Percentiles rank a stretch among this genome's conserved stretches.
phyloP scores from a whole-genome alignment of 1,140 invertebrate species.

The Papilio polytes region DNA sequence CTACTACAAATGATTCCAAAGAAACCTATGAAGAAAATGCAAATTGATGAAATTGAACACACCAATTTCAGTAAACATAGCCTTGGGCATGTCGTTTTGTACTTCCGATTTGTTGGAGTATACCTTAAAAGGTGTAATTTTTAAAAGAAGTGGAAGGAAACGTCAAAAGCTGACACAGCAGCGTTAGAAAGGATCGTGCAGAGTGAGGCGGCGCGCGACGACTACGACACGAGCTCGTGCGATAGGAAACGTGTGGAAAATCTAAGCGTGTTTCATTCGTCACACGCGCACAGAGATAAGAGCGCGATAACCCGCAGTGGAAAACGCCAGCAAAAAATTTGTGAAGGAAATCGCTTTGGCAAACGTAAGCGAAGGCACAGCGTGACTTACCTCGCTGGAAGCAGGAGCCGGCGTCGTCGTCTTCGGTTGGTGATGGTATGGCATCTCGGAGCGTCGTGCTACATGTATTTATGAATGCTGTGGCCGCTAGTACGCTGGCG shows the following conservation, averaged over 20 bases:
- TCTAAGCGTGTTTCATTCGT: slow-evolving; percentile 41
- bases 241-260: slow-evolving; percentile 28
- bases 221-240: background rate
- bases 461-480: slow-evolving; percentile 67
- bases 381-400: slow-evolving; percentile 64
- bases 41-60: background rate
- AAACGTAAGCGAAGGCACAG: slow-evolving; percentile 56
- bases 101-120: background rate
- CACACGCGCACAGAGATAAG: slow-evolving; percentile 51
- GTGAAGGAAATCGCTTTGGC: slow-evolving; percentile 54
- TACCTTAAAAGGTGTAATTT: background rate
- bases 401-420: slow-evolving; percentile 44
- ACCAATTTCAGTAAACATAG: background rate
- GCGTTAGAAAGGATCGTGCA: background rate
- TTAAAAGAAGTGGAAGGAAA: background rate
- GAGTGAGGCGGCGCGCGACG: background rate
- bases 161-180: background rate
- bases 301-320: slow-evolving; percentile 52
- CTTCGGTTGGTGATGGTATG: slow-evolving; percentile 57
- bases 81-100: background rate
- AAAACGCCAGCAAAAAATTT: slow-evolving; percentile 54
- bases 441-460: slow-evolving; percentile 47
- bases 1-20: background rate
- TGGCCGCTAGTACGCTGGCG: slow-evolving; percentile 69
- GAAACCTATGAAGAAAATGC: background rate